Conservation (phyloP, 1,140 invertebrate species). For the Saxidomus purpurata region DNA sequence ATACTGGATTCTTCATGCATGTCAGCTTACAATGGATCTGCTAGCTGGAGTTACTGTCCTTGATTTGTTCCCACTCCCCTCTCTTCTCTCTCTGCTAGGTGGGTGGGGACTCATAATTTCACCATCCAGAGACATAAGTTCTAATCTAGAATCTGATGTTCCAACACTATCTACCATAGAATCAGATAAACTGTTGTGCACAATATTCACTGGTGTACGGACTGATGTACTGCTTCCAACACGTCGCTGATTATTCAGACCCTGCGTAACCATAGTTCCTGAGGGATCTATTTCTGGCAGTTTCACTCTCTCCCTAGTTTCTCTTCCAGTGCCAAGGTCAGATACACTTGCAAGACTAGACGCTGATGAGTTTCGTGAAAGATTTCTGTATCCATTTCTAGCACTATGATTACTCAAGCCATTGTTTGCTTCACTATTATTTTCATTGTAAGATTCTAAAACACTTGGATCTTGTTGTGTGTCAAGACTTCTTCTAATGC, state of each 20-base stretch:
- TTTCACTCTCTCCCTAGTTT: conserved; percentile 46
- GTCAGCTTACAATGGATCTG: background rate
- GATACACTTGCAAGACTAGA: conserved; percentile 56
- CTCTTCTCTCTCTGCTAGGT: conserved; percentile 12
- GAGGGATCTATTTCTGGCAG: conserved; percentile 64
- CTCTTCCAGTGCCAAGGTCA: background rate
- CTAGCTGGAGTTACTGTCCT: conserved; percentile 16
- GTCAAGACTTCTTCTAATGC: background rate
- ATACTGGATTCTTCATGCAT: background rate
- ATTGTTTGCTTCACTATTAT: background rate
- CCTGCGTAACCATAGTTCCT: conserved; percentile 58
- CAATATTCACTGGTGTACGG: conserved; percentile 31
- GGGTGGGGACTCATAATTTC: conserved; percentile 61
- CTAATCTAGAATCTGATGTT: conserved; percentile 38
- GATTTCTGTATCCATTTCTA: conserved; percentile 36
- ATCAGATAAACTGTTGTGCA: conserved; percentile 49
- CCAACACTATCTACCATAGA: background rate
- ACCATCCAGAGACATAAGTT: conserved; percentile 49
- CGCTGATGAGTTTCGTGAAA: conserved; percentile 33
- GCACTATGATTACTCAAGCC: conserved; percentile 7
- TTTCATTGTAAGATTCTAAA: conserved; percentile 7
- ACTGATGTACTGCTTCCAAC: background rate
- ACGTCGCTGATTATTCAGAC: conserved; percentile 46
- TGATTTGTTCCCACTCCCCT: conserved; percentile 56
- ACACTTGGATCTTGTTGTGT: background rate